Base-by-base conservation (phyloP, 92 coral and sea anemone genomes). In the Scolanthus callimorphus region DNA sequence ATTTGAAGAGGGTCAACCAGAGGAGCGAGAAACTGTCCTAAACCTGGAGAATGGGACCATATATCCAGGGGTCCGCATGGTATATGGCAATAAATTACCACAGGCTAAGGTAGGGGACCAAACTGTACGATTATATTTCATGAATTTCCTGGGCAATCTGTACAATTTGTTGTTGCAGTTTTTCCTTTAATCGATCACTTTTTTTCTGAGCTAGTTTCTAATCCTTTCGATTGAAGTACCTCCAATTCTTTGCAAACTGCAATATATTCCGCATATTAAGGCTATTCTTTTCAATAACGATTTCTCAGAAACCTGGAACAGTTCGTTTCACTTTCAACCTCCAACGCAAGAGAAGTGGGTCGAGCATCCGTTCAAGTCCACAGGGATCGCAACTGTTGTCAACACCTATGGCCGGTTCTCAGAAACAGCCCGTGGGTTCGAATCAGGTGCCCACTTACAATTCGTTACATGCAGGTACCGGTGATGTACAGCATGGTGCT, bases 1-100 rank as follows among this genome's bases (percentile, higher is more conserved):
- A 27, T 94, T 89, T 62, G 85, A 88, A 9, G 75, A 79, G 17
- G 78, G 67, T 39, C 44, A 49, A 9, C 64, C 43, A 25, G 74
- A 70, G 17, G 96, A 94, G 22, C 57, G 70, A 38, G 91, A 78
- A 45, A 80, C 73, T 1, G 49, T 59, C 30, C 34, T 91, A 31
- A 70, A 69, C 50, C 50, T 94, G 37, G 68, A 72, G 46, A 82
- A 88, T 31, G 99, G 96, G 13, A 31, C 62, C 17, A 65, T 71
- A 20, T 86, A 80, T 17, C 99, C 99, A 17, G 89, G 90, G 28
- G 57, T 78, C 65, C 51, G 70, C 61, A 66, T 94, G 83, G 96
- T 86, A 27, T 94, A n/a, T 34, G 43, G 43, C 43, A 34, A 15
- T 15, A 34, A 34, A 15, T 15, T 34, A 34, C 9, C 9, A 34